Evolutionary conservation across 2,113 vertebrate genomes (phyloP), one percentile per base, ranked within the genome.

Genomic region (Sinocyclocheilus maitianheensis): DNA sequence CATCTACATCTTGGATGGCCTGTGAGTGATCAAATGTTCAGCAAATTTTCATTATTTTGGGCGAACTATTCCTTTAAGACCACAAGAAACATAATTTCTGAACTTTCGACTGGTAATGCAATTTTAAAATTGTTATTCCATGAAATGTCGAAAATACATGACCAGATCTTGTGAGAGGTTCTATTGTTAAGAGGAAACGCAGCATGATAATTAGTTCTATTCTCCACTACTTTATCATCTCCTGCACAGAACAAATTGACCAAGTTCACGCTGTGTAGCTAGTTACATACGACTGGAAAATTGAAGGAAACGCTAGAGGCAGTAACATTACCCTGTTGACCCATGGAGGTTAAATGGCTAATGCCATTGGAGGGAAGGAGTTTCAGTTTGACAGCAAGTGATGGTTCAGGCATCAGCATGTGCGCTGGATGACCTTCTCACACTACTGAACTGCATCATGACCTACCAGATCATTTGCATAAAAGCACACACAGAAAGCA

Each of bases 261-360:
- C 81, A 58, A 40, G 30, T 40, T 40, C 51, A 83, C 5, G 16
- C 65, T n/a, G 4, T 1, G 58, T 13, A 30, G 58, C 79, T 12
- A 46, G 22, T 16, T 24, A 20, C 62, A 63, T 6, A 51, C 3
- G 37, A 63, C 53, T 86, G 74, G 78, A 65, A 84, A 75, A 58
- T 84, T 37, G 72, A 65, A 58, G 85, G 82, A 69, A 85, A 22
- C 53, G 88, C 88, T 89, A 53, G 77, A 77, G 85, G 88, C 88
- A 69, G 88, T 67, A 53, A 71, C 82, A 84, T 89, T 89, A 87
- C 46, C 88, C 85, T 30, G 77, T 43, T 89, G 85, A 87, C 85
- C 88, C 46, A n/a, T 2, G 30, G 81, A 77, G 88, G 88, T 89
- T 87, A 89, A 89, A 48, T 40, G 58, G 82, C 46, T 81, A 85